A percentile compares a stretch with the other conserved stretches of the same genome.
These are phyloP conservation scores for Orycteropus afer DNA, from an alignment of 2,113 vertebrate species.

Conservation along the genomic window DNA sequence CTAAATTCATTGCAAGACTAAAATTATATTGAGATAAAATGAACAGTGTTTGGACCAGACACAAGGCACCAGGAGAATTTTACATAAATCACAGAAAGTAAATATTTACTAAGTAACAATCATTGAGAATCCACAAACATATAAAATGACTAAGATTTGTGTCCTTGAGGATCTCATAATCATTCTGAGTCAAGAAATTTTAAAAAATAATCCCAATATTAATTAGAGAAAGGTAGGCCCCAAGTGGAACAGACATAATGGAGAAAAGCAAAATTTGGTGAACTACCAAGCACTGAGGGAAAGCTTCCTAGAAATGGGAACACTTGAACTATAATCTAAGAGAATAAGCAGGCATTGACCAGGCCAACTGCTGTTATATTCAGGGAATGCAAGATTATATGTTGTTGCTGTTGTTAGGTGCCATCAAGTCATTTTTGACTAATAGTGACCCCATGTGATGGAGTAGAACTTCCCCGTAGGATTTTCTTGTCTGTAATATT, in stretches of 20 bases:
- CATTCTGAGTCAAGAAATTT: not conserved
- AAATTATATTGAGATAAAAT: not conserved
- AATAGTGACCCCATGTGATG: too few species aligned
- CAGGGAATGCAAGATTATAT: fast-evolving
- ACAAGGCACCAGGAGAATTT: not conserved
- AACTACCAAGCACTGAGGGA: not conserved
- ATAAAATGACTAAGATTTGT: not conserved
- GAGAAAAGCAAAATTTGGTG: not conserved
- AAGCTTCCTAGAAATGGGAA: not conserved
- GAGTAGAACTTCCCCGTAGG: too few species aligned
- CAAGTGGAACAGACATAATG: too few species aligned
- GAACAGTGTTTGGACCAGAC: not conserved
- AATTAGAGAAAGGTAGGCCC: too few species aligned
- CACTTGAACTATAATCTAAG: not conserved
- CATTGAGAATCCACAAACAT: not conserved
- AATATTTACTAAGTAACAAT: not conserved
- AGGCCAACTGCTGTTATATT: too few species aligned
- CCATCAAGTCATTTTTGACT: too few species aligned
- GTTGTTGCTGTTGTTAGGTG: too few species aligned
- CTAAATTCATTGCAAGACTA: not conserved
- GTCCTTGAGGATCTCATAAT: not conserved
- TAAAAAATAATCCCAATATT: not conserved
- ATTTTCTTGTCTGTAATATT: too few species aligned
- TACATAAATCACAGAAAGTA: not conserved
- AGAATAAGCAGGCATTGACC: not conserved